Evolutionary conservation across 2,888 invertebrate species (phyloP).

Genomic region (Leucania comma): DNA sequence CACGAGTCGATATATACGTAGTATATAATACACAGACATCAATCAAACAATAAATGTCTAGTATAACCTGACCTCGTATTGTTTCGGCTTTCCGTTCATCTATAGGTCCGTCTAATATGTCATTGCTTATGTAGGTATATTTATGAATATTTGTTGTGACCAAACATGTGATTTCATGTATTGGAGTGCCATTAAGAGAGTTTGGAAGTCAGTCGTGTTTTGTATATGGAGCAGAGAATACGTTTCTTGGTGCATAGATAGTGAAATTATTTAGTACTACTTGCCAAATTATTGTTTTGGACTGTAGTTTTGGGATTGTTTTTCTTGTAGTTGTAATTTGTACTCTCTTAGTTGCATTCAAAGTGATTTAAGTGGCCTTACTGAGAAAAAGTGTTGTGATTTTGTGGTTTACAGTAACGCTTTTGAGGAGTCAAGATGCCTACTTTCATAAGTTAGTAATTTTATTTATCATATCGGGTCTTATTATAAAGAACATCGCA

Average conservation of each 20-base stretch:
- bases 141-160: slow-evolving; percentile 29
- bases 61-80: not conserved
- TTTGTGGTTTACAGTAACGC: not conserved
- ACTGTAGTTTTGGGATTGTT: slow-evolving; percentile 1
- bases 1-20: slow-evolving; percentile 18
- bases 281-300: slow-evolving; percentile 30
- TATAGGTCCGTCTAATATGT: not conserved
- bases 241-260: not conserved
- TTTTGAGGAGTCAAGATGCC: slow-evolving; percentile 25
- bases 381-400: not conserved
- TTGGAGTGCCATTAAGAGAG: slow-evolving; percentile 1
- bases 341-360: not conserved
- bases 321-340: not conserved
- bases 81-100: not conserved
- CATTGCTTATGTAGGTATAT: not conserved
- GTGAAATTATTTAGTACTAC: slow-evolving; percentile 23
- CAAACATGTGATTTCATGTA: slow-evolving; percentile 40
- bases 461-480: not conserved
- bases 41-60: not conserved
- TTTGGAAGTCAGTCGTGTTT: slow-evolving; percentile 30
- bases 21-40: not conserved
- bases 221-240: not conserved
- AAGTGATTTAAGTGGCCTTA: not conserved
- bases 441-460: slow-evolving; percentile 41
- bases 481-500: no score